A percentile compares a stretch with the other conserved stretches of the same genome.
Conservation (phyloP, 1,140 invertebrate species). For the Platorchestia sp. region DNA sequence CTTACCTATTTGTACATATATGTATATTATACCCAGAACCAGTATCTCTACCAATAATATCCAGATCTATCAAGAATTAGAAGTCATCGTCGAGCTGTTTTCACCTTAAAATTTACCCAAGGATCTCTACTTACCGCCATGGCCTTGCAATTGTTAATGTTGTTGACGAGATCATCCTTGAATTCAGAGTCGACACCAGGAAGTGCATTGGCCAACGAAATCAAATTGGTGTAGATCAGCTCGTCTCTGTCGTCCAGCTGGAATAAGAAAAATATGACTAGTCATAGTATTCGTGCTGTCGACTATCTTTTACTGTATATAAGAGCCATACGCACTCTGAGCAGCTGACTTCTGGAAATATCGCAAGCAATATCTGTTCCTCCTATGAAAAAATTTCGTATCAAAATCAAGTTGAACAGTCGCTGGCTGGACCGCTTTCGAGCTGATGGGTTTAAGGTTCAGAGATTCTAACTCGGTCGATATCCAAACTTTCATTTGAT, state of each 20-base stretch:
- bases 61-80: too few relatives aligned
- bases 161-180: neutral
- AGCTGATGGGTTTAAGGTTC: neutral
- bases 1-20: too few relatives aligned
- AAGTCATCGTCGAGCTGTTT: too few relatives aligned
- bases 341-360: too few relatives aligned
- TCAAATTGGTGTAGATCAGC: neutral
- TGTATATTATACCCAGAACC: too few relatives aligned
- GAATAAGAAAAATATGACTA: neutral
- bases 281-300: neutral
- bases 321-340: too few relatives aligned
- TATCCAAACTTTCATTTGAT: too few relatives aligned
- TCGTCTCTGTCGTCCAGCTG: neutral
- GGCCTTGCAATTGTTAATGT: slow-evolving; percentile 19
- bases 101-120: too few relatives aligned
- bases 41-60: too few relatives aligned
- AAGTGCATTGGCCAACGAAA: neutral
- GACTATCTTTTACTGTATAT: too few relatives aligned
- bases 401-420: neutral
- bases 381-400: neutral
- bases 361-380: neutral
- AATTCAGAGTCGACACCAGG: neutral
- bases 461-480: too few relatives aligned
- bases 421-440: neutral
- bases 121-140: neutral